These are phyloP conservation scores for Antennarius maculatus DNA, from an alignment of 2,797 vertebrate genomes.

Conservation along the genomic window DNA sequence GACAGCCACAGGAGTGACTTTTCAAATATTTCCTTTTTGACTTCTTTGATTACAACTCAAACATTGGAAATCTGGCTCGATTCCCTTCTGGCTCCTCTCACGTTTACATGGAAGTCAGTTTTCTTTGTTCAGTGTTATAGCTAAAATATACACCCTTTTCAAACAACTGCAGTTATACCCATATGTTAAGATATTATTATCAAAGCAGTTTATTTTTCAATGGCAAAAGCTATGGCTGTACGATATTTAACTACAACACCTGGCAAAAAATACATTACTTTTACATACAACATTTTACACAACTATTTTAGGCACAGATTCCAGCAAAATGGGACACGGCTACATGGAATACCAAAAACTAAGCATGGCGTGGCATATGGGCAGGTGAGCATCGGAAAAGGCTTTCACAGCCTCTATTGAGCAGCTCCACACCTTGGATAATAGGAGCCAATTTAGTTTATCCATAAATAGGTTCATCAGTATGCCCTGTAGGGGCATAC, in stretches of 20 bases:
- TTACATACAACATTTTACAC: constrained; percentile 30
- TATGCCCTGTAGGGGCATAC: constrained; percentile 80
- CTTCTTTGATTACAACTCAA: constrained; percentile 65
- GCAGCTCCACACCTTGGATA: constrained; percentile 83
- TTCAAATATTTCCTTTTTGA: constrained; percentile 43
- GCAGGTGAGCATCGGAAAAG: constrained; percentile 78
- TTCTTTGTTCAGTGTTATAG: constrained; percentile 44
- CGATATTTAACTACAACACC: constrained; percentile 54
- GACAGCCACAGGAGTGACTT: constrained; percentile 60
- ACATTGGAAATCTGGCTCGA: constrained; percentile 53
- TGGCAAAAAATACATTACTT: constrained; percentile 25
- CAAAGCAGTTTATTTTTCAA: constrained; percentile 43
- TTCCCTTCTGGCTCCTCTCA: constrained; percentile 50
- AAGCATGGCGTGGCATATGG: constrained; percentile 69
- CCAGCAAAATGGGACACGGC: constrained; percentile 62
- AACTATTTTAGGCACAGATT: constrained; percentile 20
- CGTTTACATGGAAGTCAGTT: constrained; percentile 48
- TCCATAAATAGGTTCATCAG: constrained; percentile 84
- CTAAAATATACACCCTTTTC: constrained; percentile 39
- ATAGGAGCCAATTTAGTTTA: constrained; percentile 84
- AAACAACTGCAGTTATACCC: constrained; percentile 34
- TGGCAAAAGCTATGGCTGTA: constrained; percentile 40
- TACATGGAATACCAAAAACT: constrained; percentile 60
- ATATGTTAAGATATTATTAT: constrained; percentile 44
- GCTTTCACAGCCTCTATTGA: constrained; percentile 80